Evolutionary conservation across 2,888 invertebrate species (phyloP).

Genomic region (Chydorus sphaericus): DNA sequence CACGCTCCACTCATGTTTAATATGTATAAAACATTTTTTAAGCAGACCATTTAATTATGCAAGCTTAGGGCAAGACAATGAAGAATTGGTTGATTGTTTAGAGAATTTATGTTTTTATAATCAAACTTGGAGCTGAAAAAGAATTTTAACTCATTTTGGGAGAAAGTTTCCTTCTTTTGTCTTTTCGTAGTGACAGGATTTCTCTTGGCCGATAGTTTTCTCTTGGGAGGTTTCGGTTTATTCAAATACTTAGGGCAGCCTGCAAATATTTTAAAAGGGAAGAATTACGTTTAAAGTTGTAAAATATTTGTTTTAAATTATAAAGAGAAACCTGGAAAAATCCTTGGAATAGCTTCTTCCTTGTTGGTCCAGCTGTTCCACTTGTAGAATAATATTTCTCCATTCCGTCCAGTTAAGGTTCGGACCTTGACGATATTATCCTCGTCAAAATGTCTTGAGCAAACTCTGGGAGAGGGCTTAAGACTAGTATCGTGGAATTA

Average conservation of each 20-base stretch:
- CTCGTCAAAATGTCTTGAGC: background rate
- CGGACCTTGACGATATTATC: slow-evolving; percentile 1
- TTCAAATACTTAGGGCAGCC: background rate
- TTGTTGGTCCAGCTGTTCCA: background rate
- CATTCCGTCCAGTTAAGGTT: background rate
- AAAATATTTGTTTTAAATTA: background rate
- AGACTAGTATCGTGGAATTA: background rate
- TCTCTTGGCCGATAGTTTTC: background rate
- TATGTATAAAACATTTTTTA: too few relatives aligned
- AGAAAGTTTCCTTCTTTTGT: too few relatives aligned
- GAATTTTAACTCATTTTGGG: too few relatives aligned
- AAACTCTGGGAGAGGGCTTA: background rate
- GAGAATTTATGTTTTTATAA: too few relatives aligned
- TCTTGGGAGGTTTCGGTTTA: background rate
- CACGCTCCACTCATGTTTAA: too few relatives aligned
- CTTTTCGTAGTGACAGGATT: too few relatives aligned
- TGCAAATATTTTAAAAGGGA: background rate
- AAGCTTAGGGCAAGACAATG: too few relatives aligned
- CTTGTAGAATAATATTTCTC: background rate
- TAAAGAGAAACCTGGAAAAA: background rate
- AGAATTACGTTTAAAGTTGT: background rate
- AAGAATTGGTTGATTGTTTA: too few relatives aligned
- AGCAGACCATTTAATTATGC: too few relatives aligned
- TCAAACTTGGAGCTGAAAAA: too few relatives aligned
- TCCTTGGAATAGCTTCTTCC: background rate